Evolutionary conservation across 2,113 vertebrate genomes (phyloP).

Genomic region (Gorilla gorilla): DNA sequence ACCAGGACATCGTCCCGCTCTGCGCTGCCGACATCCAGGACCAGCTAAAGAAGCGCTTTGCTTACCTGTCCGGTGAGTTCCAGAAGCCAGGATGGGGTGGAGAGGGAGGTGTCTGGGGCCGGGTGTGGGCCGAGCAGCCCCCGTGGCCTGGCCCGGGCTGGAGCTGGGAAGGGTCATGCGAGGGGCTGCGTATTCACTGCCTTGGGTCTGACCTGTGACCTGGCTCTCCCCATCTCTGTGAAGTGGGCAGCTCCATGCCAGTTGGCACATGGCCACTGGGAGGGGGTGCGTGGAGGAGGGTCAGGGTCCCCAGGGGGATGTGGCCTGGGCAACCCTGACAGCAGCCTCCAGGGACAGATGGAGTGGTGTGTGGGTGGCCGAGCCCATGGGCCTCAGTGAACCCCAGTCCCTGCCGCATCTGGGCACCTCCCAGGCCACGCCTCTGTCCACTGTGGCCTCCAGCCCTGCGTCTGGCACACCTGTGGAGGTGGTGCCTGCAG

Average conservation of each 20-base stretch:
- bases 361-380: not conserved
- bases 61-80: slow-evolving; percentile 94
- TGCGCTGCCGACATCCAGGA: slow-evolving; percentile 93
- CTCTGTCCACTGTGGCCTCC: not conserved
- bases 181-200: not conserved
- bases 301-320: not conserved
- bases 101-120: not conserved
- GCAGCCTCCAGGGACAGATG: not conserved
- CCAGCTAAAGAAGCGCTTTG: slow-evolving; percentile 95
- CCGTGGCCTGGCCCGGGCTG: not conserved
- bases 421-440: not conserved
- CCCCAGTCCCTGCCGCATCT: too few species aligned
- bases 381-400: not conserved
- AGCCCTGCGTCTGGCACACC: not conserved
- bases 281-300: not conserved
- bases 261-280: not conserved
- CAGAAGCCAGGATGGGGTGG: fast-evolving
- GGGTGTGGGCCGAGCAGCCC: not conserved
- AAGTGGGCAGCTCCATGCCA: not conserved
- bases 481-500: not conserved
- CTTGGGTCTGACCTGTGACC: not conserved
- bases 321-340: not conserved
- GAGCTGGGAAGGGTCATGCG: not conserved
- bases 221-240: too few species aligned
- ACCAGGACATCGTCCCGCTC: slow-evolving; percentile 92